Conservation (phyloP, 2,797 vertebrate genomes). For the Cottoperca gobio region DNA sequence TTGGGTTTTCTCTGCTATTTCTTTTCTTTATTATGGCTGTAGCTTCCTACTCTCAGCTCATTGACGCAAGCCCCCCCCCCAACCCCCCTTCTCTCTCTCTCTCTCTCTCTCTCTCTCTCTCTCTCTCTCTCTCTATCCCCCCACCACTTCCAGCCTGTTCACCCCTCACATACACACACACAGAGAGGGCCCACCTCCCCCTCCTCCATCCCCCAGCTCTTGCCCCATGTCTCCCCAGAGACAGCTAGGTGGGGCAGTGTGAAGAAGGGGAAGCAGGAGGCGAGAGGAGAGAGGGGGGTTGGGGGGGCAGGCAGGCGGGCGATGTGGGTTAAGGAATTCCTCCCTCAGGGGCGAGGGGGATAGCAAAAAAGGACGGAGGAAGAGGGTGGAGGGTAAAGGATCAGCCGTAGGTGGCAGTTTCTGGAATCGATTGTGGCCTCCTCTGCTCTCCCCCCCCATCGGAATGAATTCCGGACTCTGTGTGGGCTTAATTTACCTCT, state of each 20-base stretch:
- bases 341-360: conserved; percentile 61
- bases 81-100: not conserved
- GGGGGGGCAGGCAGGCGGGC: conserved; percentile 9
- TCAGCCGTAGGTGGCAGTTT: conserved; percentile 77
- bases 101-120: not conserved
- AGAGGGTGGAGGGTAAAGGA: conserved; percentile 71
- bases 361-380: conserved; percentile 50
- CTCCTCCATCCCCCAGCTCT: conserved; percentile 39
- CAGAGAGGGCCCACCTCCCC: conserved; percentile 22
- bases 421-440: conserved; percentile 71
- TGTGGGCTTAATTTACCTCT: conserved; percentile 78
- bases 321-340: conserved; percentile 77
- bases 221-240: conserved; percentile 69
- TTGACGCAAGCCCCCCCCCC: conserved; percentile 50
- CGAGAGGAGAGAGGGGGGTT: conserved; percentile 11
- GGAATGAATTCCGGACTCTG: conserved; percentile 77
- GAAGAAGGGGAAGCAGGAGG: conserved; percentile 48
- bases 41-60: conserved; percentile 74
- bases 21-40: conserved; percentile 65
- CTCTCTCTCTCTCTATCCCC: not conserved
- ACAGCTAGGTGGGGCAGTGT: conserved; percentile 68
- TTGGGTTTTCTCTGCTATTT: conserved; percentile 58
- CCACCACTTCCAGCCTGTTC: conserved; percentile 18
- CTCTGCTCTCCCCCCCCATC: conserved; percentile 45
- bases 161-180: conserved; percentile 17